These are phyloP conservation scores for Acronicta psi DNA, from an alignment of 2,888 invertebrate species.

Conservation along the genomic window DNA sequence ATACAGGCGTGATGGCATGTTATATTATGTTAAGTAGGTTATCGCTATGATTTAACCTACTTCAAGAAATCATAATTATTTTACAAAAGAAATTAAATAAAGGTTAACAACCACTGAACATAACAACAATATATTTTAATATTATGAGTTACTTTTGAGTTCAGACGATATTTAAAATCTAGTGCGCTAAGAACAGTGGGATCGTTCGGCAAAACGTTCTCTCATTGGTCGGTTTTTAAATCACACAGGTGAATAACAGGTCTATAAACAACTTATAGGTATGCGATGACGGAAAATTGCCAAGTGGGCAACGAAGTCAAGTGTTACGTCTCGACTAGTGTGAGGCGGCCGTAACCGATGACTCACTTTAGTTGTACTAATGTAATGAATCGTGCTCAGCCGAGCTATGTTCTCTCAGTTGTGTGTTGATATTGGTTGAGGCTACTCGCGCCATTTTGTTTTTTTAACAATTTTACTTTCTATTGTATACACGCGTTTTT, in stretches of 20 bases:
- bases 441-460: constrained; percentile 41
- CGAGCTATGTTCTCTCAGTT: constrained; percentile 43
- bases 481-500: constrained; percentile 13
- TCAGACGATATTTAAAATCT: background rate
- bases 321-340: constrained; percentile 24
- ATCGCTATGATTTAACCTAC: constrained; percentile 17
- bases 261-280: background rate
- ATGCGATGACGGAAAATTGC: background rate
- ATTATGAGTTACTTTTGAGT: background rate
- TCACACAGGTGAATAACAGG: background rate
- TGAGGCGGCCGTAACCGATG: constrained; percentile 40
- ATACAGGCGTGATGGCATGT: too few relatives aligned
- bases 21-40: too few relatives aligned
- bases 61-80: background rate
- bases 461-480: constrained; percentile 20
- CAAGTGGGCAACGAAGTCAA: background rate
- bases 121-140: too few relatives aligned
- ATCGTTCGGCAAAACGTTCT: too few relatives aligned
- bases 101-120: constrained; percentile 5
- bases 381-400: constrained; percentile 49
- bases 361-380: constrained; percentile 51
- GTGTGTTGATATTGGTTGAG: constrained; percentile 44
- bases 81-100: constrained; percentile 9
- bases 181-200: too few relatives aligned
- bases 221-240: too few relatives aligned